These are phyloP conservation scores for Gambusia holbrooki DNA, from an alignment of 2,113 vertebrate species.

Conservation along the genomic window DNA sequence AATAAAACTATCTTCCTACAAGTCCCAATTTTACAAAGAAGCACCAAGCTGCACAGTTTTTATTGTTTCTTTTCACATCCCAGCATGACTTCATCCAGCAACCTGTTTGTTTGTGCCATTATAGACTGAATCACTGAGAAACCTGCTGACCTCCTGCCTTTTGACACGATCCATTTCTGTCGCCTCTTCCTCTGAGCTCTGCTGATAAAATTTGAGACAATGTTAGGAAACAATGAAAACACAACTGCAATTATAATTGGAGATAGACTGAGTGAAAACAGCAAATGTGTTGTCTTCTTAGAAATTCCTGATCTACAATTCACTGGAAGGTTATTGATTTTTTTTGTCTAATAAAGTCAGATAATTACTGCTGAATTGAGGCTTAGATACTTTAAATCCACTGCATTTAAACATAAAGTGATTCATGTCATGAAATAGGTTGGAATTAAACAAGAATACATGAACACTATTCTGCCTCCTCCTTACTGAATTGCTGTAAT, in stretches of 20 bases:
- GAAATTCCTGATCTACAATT: not conserved
- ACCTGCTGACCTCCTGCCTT: not conserved
- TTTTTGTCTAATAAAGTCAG: not conserved
- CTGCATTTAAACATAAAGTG: not conserved
- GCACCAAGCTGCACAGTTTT: not conserved
- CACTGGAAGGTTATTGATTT: constrained; percentile 1
- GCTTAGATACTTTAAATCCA: not conserved
- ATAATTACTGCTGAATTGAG: not conserved
- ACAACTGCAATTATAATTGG: not conserved
- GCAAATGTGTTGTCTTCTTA: no score
- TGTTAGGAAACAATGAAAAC: not conserved
- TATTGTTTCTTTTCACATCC: not conserved
- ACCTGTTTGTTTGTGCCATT: not conserved
- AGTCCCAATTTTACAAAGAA: not conserved
- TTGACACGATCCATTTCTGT: not conserved
- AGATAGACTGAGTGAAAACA: not conserved
- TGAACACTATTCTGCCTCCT: not conserved
- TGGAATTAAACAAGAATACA: not conserved
- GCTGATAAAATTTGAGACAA: not conserved
- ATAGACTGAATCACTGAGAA: not conserved
- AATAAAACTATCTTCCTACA: not conserved
- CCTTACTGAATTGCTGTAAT: not conserved
- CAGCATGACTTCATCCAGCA: not conserved
- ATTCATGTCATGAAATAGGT: not conserved
- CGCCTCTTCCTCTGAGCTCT: not conserved